phyloP scores from a whole-genome alignment of 2,113 vertebrate species.

The Austrofundulus limnaeus region DNA sequence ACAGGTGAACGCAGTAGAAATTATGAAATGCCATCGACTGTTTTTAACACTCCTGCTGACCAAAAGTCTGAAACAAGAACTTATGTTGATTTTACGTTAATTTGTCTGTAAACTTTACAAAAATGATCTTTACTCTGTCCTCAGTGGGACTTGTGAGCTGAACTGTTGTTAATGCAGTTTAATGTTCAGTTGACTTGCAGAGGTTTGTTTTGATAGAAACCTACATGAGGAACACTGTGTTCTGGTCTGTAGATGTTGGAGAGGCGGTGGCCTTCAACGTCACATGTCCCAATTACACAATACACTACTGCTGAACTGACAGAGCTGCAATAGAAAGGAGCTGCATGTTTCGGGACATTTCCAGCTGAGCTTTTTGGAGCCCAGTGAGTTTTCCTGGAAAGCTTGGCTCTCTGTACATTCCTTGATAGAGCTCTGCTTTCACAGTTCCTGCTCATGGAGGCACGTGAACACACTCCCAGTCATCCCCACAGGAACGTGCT shows the following conservation, averaged over 20 bases:
- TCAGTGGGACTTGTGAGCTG: too few relatives aligned
- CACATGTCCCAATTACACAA: background rate
- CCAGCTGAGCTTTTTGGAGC: constrained; percentile 35
- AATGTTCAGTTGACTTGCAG: background rate
- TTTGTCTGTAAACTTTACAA: too few relatives aligned
- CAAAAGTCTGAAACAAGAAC: too few relatives aligned
- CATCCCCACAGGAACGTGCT: constrained; percentile 1
- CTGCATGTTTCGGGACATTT: constrained; percentile 13
- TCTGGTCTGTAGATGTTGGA: constrained; percentile 1
- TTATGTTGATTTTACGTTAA: too few relatives aligned
- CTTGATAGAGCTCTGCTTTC: constrained; percentile 42
- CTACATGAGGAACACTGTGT: constrained; percentile 60
- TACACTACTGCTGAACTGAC: background rate
- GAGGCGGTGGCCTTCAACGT: background rate
- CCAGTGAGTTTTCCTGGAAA: constrained; percentile 69
- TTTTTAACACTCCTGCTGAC: too few relatives aligned
- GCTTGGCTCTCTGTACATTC: constrained; percentile 6
- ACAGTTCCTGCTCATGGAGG: constrained; percentile 9
- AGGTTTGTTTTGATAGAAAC: constrained; percentile 43
- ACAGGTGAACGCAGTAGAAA: too few relatives aligned
- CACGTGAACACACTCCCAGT: constrained; percentile 1
- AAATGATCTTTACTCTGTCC: too few relatives aligned
- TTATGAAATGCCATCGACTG: too few relatives aligned
- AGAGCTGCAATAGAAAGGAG: background rate
- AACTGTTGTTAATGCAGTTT: too few relatives aligned